Evolutionary conservation across 1,140 invertebrate species (phyloP).

Genomic region (Cherax destructor): DNA sequence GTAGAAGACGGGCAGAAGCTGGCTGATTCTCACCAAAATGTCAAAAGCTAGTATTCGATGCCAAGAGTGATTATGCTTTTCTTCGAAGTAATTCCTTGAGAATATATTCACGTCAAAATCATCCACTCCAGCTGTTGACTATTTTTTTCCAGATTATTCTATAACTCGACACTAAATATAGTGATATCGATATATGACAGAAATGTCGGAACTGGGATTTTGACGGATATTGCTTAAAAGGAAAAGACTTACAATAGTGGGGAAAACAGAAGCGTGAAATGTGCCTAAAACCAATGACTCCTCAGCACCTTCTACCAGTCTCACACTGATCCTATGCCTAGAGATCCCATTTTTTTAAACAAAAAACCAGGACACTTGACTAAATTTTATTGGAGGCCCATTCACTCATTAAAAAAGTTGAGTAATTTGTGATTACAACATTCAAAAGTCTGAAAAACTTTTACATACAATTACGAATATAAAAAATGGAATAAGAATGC

Average conservation of each 20-base stretch:
- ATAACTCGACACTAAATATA: too few relatives aligned
- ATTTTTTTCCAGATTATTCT: neutral
- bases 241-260: neutral
- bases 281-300: neutral
- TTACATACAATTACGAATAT: too few relatives aligned
- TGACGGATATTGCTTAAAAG: neutral
- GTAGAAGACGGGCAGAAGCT: neutral
- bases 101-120: neutral
- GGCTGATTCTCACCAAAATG: neutral
- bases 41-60: neutral
- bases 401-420: too few relatives aligned
- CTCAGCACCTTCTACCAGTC: neutral
- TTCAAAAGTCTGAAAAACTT: too few relatives aligned
- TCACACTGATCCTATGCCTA: too few relatives aligned
- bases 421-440: too few relatives aligned
- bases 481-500: too few relatives aligned
- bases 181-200: too few relatives aligned
- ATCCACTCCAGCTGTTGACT: neutral
- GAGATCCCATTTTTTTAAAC: too few relatives aligned
- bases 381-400: too few relatives aligned
- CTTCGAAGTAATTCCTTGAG: neutral
- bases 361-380: too few relatives aligned
- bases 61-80: neutral
- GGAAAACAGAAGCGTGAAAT: neutral
- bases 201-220: neutral